phyloP scores from a whole-genome alignment of 2,888 invertebrate genomes.

The Laspeyria flexula region DNA sequence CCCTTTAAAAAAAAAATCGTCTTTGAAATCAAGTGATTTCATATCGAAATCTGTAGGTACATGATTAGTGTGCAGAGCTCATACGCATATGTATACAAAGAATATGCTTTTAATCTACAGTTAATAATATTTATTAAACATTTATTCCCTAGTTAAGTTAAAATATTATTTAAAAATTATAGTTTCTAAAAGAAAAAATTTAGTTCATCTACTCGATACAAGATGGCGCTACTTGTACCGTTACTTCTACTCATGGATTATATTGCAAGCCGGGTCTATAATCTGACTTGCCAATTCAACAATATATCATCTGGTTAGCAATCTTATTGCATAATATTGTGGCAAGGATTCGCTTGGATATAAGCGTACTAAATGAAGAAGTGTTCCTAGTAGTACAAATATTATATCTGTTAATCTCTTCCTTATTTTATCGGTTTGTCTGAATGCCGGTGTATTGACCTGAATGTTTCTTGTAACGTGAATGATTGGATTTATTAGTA shows the following conservation, averaged over 20 bases:
- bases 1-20: too few species aligned
- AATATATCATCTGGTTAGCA: constrained; percentile 34
- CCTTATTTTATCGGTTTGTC: constrained; percentile 30
- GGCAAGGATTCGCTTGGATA: constrained; percentile 18
- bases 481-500: constrained; percentile 35
- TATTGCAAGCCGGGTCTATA: constrained; percentile 22
- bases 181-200: too few species aligned
- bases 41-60: too few species aligned
- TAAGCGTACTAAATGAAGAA: constrained; percentile 20
- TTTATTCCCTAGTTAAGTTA: too few species aligned
- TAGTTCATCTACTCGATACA: constrained; percentile 46
- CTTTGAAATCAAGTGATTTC: too few species aligned
- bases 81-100: too few species aligned
- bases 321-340: constrained; percentile 36
- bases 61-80: too few species aligned
- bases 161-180: too few species aligned
- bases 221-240: constrained; percentile 57
- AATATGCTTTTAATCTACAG: too few species aligned
- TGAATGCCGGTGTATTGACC: constrained; percentile 24
- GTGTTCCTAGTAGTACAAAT: constrained; percentile 28
- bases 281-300: constrained; percentile 31
- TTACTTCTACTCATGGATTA: constrained; percentile 15
- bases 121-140: too few species aligned
- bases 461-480: constrained; percentile 14
- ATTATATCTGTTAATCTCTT: constrained; percentile 32